phyloP scores from a whole-genome alignment of 2,888 invertebrate genomes.

The Hylaea fasciaria region DNA sequence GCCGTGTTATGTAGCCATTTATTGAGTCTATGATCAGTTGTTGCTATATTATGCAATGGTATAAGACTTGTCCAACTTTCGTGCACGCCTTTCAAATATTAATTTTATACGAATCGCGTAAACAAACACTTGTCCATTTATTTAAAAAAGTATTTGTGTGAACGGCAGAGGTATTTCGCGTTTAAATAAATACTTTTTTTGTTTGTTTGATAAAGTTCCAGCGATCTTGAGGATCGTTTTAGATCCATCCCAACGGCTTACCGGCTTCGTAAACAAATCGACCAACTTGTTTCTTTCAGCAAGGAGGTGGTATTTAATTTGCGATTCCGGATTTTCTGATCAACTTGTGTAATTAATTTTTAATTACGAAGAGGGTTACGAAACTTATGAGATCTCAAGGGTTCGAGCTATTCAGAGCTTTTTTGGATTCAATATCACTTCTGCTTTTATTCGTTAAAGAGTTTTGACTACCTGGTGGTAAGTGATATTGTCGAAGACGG shows the following conservation, averaged over 20 bases:
- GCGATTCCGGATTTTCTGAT: not conserved
- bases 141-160: not conserved
- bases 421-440: no score
- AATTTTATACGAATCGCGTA: no score
- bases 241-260: slow-evolving; percentile 2
- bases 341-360: not conserved
- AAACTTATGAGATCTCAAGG: not conserved
- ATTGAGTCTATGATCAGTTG: no score
- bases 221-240: not conserved
- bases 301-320: slow-evolving; percentile 6
- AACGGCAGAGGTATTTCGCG: not conserved
- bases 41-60: no score
- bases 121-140: no score
- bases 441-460: no score
- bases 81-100: no score
- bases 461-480: no score
- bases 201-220: slow-evolving; percentile 3
- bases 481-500: no score
- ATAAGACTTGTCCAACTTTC: no score
- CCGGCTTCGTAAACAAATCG: slow-evolving; percentile 9
- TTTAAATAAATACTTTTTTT: slow-evolving; percentile 6
- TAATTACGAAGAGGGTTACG: not conserved
- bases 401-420: no score
- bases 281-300: slow-evolving; percentile 4
- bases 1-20: no score